Conservation (phyloP, 2,888 invertebrate genomes). For the Xanthia icteritia region DNA sequence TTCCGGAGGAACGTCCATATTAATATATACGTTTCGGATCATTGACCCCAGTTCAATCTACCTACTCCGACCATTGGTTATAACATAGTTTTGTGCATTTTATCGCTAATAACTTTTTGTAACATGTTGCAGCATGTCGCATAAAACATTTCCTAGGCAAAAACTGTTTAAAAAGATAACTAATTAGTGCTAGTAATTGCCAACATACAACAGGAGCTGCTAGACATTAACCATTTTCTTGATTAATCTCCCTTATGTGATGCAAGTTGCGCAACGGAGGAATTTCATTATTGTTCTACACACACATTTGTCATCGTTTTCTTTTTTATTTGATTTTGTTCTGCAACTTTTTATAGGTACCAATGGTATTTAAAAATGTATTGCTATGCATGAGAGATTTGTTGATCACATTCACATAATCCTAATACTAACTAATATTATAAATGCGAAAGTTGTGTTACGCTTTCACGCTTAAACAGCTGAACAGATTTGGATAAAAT, state of each 20-base stretch:
- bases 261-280: constrained; percentile 51
- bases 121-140: neutral
- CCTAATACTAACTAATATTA: neutral
- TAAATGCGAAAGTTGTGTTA: neutral
- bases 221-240: constrained; percentile 68
- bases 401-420: neutral
- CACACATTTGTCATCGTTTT: constrained; percentile 30
- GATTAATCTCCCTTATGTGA: constrained; percentile 67
- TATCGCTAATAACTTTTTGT: neutral
- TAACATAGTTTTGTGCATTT: too few species aligned
- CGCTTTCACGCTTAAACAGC: too few species aligned
- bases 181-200: constrained; percentile 55
- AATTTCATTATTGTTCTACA: constrained; percentile 62
- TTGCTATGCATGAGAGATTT: neutral
- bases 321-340: constrained; percentile 5
- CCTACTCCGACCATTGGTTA: too few species aligned
- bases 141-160: constrained; percentile 20
- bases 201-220: constrained; percentile 48
- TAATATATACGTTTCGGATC: too few species aligned
- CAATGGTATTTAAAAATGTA: neutral
- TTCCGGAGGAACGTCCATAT: too few species aligned
- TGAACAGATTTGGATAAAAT: too few species aligned
- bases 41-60: too few species aligned
- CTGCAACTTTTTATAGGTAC: neutral
- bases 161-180: constrained; percentile 45